These are phyloP conservation scores for Cnemophilus loriae DNA, from an alignment of 2,113 vertebrate species.

Conservation along the genomic window DNA sequence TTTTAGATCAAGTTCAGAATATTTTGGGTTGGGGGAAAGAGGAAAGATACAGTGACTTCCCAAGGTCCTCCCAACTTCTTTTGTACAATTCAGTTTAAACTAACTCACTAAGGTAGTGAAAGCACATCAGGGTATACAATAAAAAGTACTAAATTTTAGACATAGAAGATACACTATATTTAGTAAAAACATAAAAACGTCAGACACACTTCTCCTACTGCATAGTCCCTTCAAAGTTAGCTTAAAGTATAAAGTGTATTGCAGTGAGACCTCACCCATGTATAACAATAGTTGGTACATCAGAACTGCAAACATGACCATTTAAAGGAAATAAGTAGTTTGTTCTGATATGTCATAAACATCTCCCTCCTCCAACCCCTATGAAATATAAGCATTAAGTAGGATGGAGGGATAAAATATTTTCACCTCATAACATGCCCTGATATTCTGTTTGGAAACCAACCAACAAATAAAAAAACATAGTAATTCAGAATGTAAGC, in stretches of 20 bases:
- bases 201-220: neutral
- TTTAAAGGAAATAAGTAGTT: neutral
- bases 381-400: neutral
- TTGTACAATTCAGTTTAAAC: neutral
- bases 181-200: neutral
- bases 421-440: neutral
- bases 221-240: neutral
- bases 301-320: neutral
- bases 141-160: neutral
- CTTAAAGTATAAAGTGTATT: neutral
- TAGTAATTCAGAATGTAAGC: neutral
- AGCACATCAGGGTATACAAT: neutral
- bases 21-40: accelerated
- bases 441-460: neutral
- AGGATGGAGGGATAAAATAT: neutral
- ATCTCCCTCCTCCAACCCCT: neutral
- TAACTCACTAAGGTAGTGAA: neutral
- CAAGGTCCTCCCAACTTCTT: neutral
- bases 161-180: neutral
- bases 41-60: neutral
- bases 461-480: neutral
- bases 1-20: neutral
- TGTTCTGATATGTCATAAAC: neutral
- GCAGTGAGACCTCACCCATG: neutral
- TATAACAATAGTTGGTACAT: neutral